Base-by-base conservation (phyloP, 1,140 invertebrate species). In the Leucophenga varia region DNA sequence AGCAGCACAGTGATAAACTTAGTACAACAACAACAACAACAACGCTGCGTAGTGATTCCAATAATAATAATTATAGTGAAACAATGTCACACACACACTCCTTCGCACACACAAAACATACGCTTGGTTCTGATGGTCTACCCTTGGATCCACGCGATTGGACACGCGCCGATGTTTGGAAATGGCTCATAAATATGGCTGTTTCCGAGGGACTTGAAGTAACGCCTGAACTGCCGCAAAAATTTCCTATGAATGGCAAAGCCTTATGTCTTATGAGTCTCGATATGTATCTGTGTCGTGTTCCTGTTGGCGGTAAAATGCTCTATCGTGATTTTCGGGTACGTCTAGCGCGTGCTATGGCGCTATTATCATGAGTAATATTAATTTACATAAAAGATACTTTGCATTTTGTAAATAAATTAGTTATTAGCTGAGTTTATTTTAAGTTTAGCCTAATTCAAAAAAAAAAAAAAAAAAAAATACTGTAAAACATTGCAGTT, bases 241-340 rank as follows among this genome's bases (percentile, higher is more conserved):
- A 86, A 43, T 89, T 89, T 69, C 79, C 83, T 2, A 89, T 89
- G 87, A 89, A 89, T 69, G 87, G 87, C 18, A 89, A 89, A 72
- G 87, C 85, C 3, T 74, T 89, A 3, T 88, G 87, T 52, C 79
- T 89, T 32, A 89, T 89, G 87, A 82, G 80, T 16, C 75, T 82
- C 2, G 81, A 85, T 25, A 89, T 89, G 87, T 89, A 87, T 76
- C 77, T 84, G 2, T 78, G 79, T 47, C 75, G 87, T 18, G 86
- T 87, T 8, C 87, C 86, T 2, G 68, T 83, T 2, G 83, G 82
- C 1, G 86, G 86, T 18, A 85, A 85, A 64, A 75, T 83, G 42
- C 76, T 88, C 25, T 85, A 87, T 57, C 72, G 72, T 43, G 72
- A 75, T 57, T 75, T 75, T 45, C 63, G 72, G n/a, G 63, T 74